A percentile compares a stretch with the other conserved stretches of the same genome.
Evolutionary conservation across 2,797 vertebrate species (phyloP).

Genomic region (Apogon talboti): DNA sequence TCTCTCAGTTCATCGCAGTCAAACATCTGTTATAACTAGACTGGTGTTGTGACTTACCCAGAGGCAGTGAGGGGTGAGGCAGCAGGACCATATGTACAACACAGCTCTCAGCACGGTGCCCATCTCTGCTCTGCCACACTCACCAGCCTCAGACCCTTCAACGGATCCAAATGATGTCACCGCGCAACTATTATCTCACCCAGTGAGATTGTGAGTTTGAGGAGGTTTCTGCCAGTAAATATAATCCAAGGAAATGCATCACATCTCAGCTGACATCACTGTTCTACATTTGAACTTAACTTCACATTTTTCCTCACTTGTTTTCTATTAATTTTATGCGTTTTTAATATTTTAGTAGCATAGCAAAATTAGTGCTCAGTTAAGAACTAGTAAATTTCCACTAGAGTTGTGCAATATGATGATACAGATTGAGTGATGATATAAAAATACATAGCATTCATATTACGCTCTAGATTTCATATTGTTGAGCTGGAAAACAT

Average conservation of each 20-base stretch:
- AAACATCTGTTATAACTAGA: conserved; percentile 12
- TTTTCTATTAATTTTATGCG: too few relatives aligned
- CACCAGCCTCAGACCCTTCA: conserved; percentile 34
- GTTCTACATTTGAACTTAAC: too few relatives aligned
- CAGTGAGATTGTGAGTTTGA: conserved; percentile 4
- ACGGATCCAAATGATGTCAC: conserved; percentile 55
- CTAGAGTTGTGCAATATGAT: too few relatives aligned
- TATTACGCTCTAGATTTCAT: too few relatives aligned
- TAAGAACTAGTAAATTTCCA: too few relatives aligned
- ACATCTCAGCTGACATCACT: background rate
- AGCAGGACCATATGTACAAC: conserved; percentile 69
- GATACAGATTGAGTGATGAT: too few relatives aligned
- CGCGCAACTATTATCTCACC: conserved; percentile 47
- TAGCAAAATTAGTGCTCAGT: too few relatives aligned
- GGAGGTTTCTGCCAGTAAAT: conserved; percentile 6
- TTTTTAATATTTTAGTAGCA: too few relatives aligned
- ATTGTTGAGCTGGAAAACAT: too few relatives aligned
- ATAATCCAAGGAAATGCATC: background rate
- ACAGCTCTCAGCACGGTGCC: conserved; percentile 57
- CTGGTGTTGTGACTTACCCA: conserved; percentile 68
- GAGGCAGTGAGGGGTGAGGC: conserved; percentile 47
- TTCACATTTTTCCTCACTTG: too few relatives aligned
- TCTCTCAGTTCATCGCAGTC: background rate
- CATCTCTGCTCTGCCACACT: conserved; percentile 63
- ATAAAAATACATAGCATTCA: too few relatives aligned